Evolutionary conservation across 2,113 vertebrate species (phyloP), one percentile per base, ranked within the genome.

Genomic region (Dolichallabes microphthalmus): DNA sequence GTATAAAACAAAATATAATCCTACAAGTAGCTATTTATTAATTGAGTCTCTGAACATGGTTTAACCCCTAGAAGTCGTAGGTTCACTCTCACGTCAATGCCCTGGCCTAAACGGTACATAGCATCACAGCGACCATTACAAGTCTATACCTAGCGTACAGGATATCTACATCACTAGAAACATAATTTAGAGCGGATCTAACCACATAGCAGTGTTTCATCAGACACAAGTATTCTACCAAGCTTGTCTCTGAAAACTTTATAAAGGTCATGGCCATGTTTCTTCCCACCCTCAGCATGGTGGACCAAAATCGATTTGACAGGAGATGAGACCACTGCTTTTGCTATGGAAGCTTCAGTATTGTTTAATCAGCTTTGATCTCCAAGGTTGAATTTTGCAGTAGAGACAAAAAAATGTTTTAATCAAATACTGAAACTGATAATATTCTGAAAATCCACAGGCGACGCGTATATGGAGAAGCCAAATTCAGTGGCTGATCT

Each of bases 61-160:
- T 35, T 58, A 35, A 25, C 25, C 22, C 25, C 57, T 85, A 69
- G 39, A 82, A 80, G 58, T 52, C 8, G 35, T 61, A 50, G 64
- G 80, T 82, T 85, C 66, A 85, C 83, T 83, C 82, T 53, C 86
- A 76, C 83, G 83, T 87, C 66, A 83, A 35, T 83, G 80, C 30
- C 77, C 83, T 85, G 66, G 75, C 82, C 68, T 86, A 86, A 74
- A 75, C 52, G 4, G 30, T 22, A 71, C 66, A 87, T 68, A 82
- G 53, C 60, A 87, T 75, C 79, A 60, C 75, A 71, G 71, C 32
- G 35, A 75, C 3, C 13, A 77, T 80, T 45, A 53, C 75, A 84
- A 13, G 25, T 13, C 25, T 25, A 39, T 1, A 39, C 19, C 80
- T 39, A 45, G 39, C 39, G 7, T 45, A 2, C 30, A 74, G 50